These are phyloP conservation scores for Alethe diademata DNA, from an alignment of 2,113 vertebrate genomes.

Conservation along the genomic window DNA sequence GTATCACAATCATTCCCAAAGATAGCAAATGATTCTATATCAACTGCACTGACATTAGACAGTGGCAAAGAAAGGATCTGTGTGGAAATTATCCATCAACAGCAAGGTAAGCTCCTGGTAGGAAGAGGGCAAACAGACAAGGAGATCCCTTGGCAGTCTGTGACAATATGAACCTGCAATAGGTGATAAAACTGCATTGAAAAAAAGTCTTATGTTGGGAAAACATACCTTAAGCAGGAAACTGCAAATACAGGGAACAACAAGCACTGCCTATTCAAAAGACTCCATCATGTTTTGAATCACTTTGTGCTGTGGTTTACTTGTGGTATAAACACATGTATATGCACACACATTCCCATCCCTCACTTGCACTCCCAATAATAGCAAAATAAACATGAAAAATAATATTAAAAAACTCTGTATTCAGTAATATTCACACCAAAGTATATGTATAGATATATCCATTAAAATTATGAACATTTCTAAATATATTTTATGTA, in stretches of 20 bases:
- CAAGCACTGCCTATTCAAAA: background rate
- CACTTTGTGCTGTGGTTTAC: background rate
- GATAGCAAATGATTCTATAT: background rate
- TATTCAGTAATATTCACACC: conserved; percentile 81
- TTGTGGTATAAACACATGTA: background rate
- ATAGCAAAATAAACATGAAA: conserved; percentile 68
- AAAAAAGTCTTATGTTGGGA: background rate
- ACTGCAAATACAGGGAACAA: background rate
- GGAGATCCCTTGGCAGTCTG: background rate
- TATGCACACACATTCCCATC: background rate
- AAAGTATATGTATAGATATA: conserved; percentile 70
- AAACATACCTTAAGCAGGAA: background rate
- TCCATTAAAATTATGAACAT: conserved; percentile 80
- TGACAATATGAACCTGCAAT: background rate
- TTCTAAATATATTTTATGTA: conserved; percentile 81
- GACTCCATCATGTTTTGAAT: background rate
- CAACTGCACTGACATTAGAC: background rate
- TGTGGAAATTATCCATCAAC: background rate
- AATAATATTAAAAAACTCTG: conserved; percentile 77
- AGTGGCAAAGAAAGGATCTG: background rate
- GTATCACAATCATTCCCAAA: background rate
- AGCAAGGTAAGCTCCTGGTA: background rate
- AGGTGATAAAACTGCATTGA: background rate
- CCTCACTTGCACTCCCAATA: conserved; percentile 1
- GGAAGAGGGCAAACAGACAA: background rate